These are phyloP conservation scores for Pogonocichla stellata DNA, from an alignment of 2,113 vertebrate species.

Conservation along the genomic window DNA sequence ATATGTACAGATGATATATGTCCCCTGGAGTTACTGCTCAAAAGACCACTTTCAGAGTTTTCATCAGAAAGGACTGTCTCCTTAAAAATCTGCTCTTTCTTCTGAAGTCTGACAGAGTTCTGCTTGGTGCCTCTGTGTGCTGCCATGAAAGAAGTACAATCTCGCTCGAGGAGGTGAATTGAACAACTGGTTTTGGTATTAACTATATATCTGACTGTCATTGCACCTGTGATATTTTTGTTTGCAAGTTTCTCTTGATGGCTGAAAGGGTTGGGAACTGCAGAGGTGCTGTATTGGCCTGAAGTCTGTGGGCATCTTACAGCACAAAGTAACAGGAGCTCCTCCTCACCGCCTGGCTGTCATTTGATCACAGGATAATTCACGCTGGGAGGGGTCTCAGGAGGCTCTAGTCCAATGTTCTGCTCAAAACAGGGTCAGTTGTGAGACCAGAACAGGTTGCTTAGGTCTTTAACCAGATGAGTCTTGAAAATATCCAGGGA, in stretches of 20 bases:
- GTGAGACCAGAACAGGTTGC: not conserved
- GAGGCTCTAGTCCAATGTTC: not conserved
- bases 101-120: not conserved
- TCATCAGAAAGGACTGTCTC: not conserved
- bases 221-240: not conserved
- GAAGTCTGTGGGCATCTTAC: not conserved
- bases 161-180: not conserved
- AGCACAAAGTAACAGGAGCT: not conserved
- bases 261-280: not conserved
- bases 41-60: not conserved
- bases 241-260: not conserved
- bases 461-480: not conserved
- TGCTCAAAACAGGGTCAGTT: not conserved
- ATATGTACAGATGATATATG: not conserved
- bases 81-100: not conserved
- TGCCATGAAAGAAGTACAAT: not conserved
- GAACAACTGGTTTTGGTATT: not conserved
- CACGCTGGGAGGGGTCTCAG: not conserved
- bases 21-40: not conserved
- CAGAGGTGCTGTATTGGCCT: not conserved
- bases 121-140: not conserved
- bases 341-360: not conserved
- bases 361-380: not conserved
- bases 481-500: not conserved
- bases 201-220: not conserved